Conservation (phyloP, 2,888 invertebrate species). For the Leptinotarsa peninsularis region DNA sequence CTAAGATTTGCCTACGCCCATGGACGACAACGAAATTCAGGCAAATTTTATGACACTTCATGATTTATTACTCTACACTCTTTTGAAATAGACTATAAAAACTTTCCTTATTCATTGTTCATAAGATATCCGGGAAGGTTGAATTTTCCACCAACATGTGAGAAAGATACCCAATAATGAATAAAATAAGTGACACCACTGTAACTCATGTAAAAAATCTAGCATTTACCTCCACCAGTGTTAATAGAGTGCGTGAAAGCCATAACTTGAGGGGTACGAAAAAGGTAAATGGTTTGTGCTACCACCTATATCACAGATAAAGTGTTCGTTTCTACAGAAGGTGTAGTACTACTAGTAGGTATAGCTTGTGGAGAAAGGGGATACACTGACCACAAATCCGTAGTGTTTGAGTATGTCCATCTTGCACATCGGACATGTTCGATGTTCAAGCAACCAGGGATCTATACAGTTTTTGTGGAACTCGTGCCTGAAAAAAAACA, state of each 20-base stretch:
- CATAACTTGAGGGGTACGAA: constrained; percentile 18
- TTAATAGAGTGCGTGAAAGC: constrained; percentile 45
- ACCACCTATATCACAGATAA: constrained; percentile 52
- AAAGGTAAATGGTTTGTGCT: constrained; percentile 52
- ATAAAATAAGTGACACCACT: neutral
- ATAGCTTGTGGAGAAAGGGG: constrained; percentile 58
- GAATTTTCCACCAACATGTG: neutral
- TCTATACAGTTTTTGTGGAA: constrained; percentile 97
- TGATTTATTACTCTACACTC: too few relatives aligned
- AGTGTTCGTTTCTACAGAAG: constrained; percentile 39
- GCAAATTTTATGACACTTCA: too few relatives aligned
- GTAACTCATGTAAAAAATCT: constrained; percentile 22
- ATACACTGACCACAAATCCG: constrained; percentile 83
- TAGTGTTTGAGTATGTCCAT: constrained; percentile 93
- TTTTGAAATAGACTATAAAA: too few relatives aligned
- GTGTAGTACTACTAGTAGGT: constrained; percentile 48
- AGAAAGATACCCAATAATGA: neutral
- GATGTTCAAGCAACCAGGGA: constrained; percentile 94
- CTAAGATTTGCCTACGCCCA: too few relatives aligned
- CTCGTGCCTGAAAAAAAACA: constrained; percentile 79
- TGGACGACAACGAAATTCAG: too few relatives aligned
- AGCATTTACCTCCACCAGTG: constrained; percentile 62
- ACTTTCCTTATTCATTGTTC: neutral
- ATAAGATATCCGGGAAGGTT: too few relatives aligned
- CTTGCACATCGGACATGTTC: constrained; percentile 97